These are phyloP conservation scores for Hydrozoanthus gracilis DNA, from an alignment of 92 coral and sea anemone species.

Conservation along the genomic window DNA sequence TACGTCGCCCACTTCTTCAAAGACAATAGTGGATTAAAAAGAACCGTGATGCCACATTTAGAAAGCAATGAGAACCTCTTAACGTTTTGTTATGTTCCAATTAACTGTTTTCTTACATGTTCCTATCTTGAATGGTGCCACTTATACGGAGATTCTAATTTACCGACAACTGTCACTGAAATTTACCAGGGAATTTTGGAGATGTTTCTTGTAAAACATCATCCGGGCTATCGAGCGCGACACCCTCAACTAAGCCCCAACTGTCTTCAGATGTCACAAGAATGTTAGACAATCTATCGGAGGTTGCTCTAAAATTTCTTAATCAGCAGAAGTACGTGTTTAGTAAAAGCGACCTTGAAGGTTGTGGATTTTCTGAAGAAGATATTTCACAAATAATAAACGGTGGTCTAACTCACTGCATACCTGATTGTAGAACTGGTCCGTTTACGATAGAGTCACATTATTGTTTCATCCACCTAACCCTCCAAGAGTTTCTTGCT, in stretches of 20 bases:
- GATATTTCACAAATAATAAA: not conserved
- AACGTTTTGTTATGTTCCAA: conserved; percentile 21
- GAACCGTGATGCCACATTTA: not conserved
- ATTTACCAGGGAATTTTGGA: conserved; percentile 34
- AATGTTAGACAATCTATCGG: not conserved
- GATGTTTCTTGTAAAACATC: conserved; percentile 26
- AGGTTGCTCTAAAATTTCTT: not conserved
- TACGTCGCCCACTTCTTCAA: conserved; percentile 11
- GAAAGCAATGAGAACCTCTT: conserved; percentile 4
- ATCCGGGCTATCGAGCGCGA: conserved; percentile 1
- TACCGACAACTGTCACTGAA: conserved; percentile 32
- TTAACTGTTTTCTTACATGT: not conserved
- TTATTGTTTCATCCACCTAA: conserved; percentile 8
- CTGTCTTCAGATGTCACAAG: not conserved
- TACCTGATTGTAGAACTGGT: conserved; percentile 28
- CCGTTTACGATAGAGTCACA: conserved; percentile 15
- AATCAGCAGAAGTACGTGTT: conserved; percentile 8
- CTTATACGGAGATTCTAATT: too few relatives aligned
- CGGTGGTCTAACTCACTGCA: conserved; percentile 19
- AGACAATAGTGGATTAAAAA: conserved; percentile 5
- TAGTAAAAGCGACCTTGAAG: not conserved
- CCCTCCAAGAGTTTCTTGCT: conserved; percentile 23
- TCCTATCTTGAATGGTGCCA: not conserved
- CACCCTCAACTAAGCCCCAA: not conserved
- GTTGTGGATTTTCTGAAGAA: conserved; percentile 2